Evolutionary conservation across 2,113 vertebrate genomes (phyloP), one percentile per base, ranked within the genome.

Genomic region (Nicator chloris): DNA sequence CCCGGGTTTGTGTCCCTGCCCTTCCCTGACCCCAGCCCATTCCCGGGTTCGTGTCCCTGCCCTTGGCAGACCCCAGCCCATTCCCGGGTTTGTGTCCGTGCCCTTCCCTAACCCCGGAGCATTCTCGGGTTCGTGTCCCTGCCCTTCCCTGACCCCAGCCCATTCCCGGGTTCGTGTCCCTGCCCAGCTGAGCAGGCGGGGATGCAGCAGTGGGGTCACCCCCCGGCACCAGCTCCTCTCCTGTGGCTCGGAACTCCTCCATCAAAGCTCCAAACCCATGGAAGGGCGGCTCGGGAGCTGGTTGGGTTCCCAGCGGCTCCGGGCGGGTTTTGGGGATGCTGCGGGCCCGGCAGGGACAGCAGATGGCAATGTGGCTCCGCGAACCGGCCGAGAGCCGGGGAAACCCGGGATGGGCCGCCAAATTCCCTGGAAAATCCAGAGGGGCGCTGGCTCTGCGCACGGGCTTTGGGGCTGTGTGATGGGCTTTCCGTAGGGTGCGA

Each of bases 361-460:
- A 98, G 98, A 90, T 95, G 98, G 98, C 97, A 95, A 87, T 97
- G 95, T 97, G 96, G 97, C 9, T 78, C 96, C 35, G 21, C 70
- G 11, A 26, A 92, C 10, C 1, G 37, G 26, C 20, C 14, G 4
- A 16, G n/a, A 17, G 11, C 9, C 4, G 9, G 27, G 61, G 16
- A 20, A 23, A 37, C 13, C 31, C 37, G 31, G 5, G 14, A 47
- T 17, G 80, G 40, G 6, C 14, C 50, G 0, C 5, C 2, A 4
- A 60, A 10, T 16, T 8, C 42, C 44, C 13, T 17, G 27, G 42
- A 45, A 95, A 82, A 84, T 13, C 18, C 4, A 22, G 50, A 15
- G 13, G 49, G 18, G n/a, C 9, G 15, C 60, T 27, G 5, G 39
- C 69, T 57, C 50, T n/a, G 51, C 22, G 31, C 7, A 2, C 42